Conservation (phyloP, 2,888 invertebrate species). For the Limnephilus rhombicus region DNA sequence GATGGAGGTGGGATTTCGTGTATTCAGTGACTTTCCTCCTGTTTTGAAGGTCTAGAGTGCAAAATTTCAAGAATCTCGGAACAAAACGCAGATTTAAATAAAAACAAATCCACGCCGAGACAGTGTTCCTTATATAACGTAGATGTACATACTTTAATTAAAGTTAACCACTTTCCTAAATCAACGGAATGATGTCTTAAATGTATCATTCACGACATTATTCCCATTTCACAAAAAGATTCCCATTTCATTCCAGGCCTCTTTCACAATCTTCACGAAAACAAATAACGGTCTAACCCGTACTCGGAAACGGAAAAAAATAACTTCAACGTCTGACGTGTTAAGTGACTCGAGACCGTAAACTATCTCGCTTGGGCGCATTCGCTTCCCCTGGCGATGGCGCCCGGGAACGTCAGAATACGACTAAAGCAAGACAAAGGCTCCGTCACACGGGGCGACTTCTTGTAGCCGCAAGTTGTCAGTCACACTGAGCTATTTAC, state of each 20-base stretch:
- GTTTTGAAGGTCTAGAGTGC: too few relatives aligned
- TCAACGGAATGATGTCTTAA: background rate
- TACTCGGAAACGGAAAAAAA: background rate
- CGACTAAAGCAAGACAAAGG: background rate
- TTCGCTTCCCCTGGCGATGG: background rate
- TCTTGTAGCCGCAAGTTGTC: too few relatives aligned
- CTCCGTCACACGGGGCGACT: too few relatives aligned
- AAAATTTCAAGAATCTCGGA: too few relatives aligned
- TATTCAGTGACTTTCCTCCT: too few relatives aligned
- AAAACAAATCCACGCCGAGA: too few relatives aligned
- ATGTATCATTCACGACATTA: background rate
- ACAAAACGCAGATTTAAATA: too few relatives aligned
- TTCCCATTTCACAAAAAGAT: background rate
- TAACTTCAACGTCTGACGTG: constrained; percentile 1
- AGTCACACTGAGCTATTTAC: too few relatives aligned
- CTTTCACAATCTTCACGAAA: background rate
- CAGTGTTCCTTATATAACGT: too few relatives aligned
- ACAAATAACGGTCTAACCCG: background rate
- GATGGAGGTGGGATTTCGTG: too few relatives aligned
- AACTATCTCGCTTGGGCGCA: background rate
- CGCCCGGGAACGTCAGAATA: background rate
- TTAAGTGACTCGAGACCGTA: background rate
- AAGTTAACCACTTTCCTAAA: background rate
- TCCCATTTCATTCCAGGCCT: background rate
- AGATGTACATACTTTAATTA: too few relatives aligned